A percentile compares a stretch with the other conserved stretches of the same genome.
Conservation (phyloP, 2,113 vertebrate species). For the Stegostoma tigrinum region DNA sequence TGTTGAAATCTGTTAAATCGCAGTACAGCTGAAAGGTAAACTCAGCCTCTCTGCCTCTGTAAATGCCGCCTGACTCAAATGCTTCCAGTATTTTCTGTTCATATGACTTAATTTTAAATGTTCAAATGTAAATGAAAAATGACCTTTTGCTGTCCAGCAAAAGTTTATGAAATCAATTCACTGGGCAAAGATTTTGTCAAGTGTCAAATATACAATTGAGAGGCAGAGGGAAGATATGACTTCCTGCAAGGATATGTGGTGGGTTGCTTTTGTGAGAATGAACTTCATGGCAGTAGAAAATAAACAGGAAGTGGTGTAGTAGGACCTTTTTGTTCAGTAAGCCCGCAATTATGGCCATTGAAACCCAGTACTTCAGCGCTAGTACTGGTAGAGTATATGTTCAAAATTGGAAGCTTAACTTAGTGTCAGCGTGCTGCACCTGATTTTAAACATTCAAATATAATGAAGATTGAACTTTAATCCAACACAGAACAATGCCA, state of each 20-base stretch:
- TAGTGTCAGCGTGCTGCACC: neutral
- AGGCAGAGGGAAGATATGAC: neutral
- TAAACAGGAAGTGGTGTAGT: slow-evolving; percentile 28
- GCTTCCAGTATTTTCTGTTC: neutral
- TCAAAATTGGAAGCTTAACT: slow-evolving; percentile 12
- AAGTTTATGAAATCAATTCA: neutral
- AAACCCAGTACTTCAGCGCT: neutral
- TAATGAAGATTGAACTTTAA: neutral
- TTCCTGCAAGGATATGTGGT: neutral
- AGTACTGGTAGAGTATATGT: no score
- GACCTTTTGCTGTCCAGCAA: neutral
- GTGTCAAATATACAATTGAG: neutral
- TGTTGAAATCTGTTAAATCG: neutral
- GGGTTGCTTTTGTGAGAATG: slow-evolving; percentile 26
- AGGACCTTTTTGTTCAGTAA: neutral
- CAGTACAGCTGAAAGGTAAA: neutral
- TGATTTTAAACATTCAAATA: neutral
- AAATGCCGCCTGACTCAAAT: neutral
- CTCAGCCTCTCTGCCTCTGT: neutral
- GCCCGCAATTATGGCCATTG: neutral
- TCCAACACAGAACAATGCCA: neutral
- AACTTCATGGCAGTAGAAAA: neutral
- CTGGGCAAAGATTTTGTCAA: neutral
- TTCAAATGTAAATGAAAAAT: neutral
- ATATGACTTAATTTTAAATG: neutral